A percentile compares a stretch with the other conserved stretches of the same genome.
Conservation (phyloP, 2,113 vertebrate species). For the Calonectris borealis region DNA sequence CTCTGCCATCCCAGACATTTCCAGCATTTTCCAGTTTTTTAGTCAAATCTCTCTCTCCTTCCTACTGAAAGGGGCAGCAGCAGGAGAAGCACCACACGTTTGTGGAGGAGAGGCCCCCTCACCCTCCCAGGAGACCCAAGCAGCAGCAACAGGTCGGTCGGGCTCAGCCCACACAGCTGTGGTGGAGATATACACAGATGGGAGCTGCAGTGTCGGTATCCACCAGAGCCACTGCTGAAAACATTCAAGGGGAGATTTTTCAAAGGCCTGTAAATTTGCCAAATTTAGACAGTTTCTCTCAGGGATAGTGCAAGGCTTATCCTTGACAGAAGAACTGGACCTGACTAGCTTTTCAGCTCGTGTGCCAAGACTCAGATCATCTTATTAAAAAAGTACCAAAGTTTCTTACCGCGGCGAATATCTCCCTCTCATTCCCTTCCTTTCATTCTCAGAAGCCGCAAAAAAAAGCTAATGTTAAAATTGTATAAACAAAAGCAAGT, state of each 20-base stretch:
- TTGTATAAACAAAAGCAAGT: not conserved
- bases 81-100: not conserved
- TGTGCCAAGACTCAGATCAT: not conserved
- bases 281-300: not conserved
- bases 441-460: not conserved
- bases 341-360: not conserved
- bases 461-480: not conserved
- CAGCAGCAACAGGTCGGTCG: not conserved
- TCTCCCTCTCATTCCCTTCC: not conserved
- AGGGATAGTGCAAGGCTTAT: not conserved
- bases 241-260: not conserved
- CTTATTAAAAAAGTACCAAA: not conserved
- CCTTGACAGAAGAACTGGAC: not conserved
- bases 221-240: not conserved
- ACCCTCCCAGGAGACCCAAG: not conserved
- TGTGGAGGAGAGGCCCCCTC: accelerated
- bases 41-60: not conserved
- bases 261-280: not conserved
- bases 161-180: not conserved
- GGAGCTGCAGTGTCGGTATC: accelerated
- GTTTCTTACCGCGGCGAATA: not conserved
- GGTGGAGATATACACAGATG: not conserved
- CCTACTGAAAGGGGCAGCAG: not conserved
- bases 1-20: not conserved
- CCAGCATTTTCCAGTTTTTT: not conserved